Conservation (phyloP, 2,888 invertebrate genomes). For the Leptinotarsa rubiginosa region DNA sequence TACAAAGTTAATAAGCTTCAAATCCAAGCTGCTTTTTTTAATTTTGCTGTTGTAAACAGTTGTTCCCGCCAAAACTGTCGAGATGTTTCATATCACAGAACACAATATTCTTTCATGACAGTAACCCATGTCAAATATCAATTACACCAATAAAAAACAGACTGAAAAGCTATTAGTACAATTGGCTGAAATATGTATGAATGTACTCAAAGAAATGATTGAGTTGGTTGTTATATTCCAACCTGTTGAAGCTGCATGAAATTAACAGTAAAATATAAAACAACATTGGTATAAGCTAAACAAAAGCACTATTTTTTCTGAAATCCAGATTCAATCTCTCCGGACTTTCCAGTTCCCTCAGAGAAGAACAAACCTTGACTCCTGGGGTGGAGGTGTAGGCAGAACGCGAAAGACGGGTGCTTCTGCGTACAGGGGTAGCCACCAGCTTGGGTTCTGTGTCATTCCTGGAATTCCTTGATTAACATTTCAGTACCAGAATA, state of each 20-base stretch:
- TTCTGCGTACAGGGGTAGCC: slow-evolving; percentile 69
- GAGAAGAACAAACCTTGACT: slow-evolving; percentile 52
- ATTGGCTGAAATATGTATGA: no score
- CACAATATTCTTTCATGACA: neutral
- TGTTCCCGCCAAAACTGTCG: neutral
- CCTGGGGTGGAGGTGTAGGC: slow-evolving; percentile 53
- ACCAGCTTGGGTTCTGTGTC: slow-evolving; percentile 52
- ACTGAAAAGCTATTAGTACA: neutral
- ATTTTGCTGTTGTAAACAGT: no score
- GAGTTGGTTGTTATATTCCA: neutral
- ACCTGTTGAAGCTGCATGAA: neutral
- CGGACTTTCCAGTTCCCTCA: slow-evolving; percentile 50
- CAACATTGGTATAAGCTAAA: slow-evolving; percentile 23
- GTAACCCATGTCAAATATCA: neutral
- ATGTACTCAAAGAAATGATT: no score
- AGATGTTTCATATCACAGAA: neutral
- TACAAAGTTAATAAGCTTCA: no score
- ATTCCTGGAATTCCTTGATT: slow-evolving; percentile 22
- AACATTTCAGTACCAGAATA: neutral
- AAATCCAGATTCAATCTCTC: slow-evolving; percentile 47
- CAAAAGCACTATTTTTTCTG: slow-evolving; percentile 50
- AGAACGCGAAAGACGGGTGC: slow-evolving; percentile 61
- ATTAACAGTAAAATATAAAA: neutral
- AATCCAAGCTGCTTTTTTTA: no score
- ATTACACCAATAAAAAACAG: neutral